Percentiles rank a stretch among this genome's conserved stretches.
These are phyloP conservation scores for Hermaeophaga mercurialis DNA, from an alignment of 2,888 invertebrate species.

Conservation along the genomic window DNA sequence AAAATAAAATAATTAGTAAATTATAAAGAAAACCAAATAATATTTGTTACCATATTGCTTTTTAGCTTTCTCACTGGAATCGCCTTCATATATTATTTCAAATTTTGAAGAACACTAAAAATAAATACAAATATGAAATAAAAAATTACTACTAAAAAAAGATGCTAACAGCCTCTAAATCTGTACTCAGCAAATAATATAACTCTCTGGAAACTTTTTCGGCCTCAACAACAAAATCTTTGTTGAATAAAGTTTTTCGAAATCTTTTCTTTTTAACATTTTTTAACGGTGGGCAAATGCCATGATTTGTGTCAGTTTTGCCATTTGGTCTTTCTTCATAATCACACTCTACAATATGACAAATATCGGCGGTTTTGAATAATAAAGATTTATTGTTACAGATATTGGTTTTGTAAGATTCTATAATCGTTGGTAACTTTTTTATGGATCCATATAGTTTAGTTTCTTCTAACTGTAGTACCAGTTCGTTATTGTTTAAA, in stretches of 20 bases:
- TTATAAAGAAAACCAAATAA: background rate
- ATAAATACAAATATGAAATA: slow-evolving; percentile 2
- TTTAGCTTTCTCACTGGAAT: slow-evolving; percentile 8
- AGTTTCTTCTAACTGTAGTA: slow-evolving; percentile 63
- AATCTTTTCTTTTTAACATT: slow-evolving; percentile 70
- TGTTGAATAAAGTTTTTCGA: slow-evolving; percentile 64
- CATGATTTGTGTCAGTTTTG: slow-evolving; percentile 60
- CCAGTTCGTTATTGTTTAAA: slow-evolving; percentile 61
- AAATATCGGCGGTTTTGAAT: slow-evolving; percentile 74
- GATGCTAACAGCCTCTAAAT: slow-evolving; percentile 65
- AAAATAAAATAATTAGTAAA: slow-evolving; percentile 18
- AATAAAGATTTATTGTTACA: slow-evolving; percentile 61
- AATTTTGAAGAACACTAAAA: slow-evolving; percentile 41
- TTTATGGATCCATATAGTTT: slow-evolving; percentile 62
- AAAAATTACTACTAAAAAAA: slow-evolving; percentile 4
- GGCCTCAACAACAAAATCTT: slow-evolving; percentile 71
- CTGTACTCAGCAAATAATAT: slow-evolving; percentile 66
- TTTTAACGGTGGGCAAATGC: slow-evolving; percentile 72
- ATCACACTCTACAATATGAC: slow-evolving; percentile 65
- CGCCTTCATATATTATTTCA: slow-evolving; percentile 39
- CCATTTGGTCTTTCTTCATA: slow-evolving; percentile 57
- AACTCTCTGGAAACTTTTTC: slow-evolving; percentile 70
- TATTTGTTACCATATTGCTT: slow-evolving; percentile 28
- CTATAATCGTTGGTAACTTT: slow-evolving; percentile 69
- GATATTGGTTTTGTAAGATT: slow-evolving; percentile 72